phyloP scores from a whole-genome alignment of 2,888 invertebrate genomes.

The Spodoptera picta region DNA sequence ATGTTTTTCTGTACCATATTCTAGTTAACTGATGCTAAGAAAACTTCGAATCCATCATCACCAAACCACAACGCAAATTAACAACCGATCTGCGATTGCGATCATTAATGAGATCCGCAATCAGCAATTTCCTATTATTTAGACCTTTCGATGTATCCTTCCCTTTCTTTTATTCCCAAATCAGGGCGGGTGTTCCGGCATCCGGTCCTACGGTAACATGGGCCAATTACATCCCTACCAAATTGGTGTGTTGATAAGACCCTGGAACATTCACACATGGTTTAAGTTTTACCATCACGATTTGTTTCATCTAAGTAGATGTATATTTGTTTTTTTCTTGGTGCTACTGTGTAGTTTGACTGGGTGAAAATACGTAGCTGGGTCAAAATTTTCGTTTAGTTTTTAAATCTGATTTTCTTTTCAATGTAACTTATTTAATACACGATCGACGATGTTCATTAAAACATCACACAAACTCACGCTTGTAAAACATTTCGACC shows the following conservation, averaged over 20 bases:
- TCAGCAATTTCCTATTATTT: conserved; percentile 27
- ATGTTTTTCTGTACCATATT: too few species aligned
- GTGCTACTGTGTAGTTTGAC: not conserved
- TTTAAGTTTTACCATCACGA: conserved; percentile 1
- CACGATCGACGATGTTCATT: too few species aligned
- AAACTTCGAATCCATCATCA: not conserved
- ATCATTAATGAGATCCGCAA: conserved; percentile 5
- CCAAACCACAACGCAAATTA: not conserved
- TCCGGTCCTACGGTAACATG: conserved; percentile 20
- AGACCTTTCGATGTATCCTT: conserved; percentile 17
- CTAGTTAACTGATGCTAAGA: too few species aligned
- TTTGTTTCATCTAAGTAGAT: not conserved
- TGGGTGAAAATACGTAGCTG: too few species aligned
- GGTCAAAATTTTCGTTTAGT: too few species aligned
- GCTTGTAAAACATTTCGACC: not conserved
- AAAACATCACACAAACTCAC: too few species aligned
- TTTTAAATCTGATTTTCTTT: too few species aligned
- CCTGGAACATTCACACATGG: conserved; percentile 10
- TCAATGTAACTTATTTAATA: too few species aligned
- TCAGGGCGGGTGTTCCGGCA: conserved; percentile 16
- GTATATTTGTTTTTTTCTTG: too few species aligned
- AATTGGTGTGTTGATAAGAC: conserved; percentile 32
- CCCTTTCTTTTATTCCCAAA: conserved; percentile 28
- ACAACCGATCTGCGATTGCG: conserved; percentile 6
- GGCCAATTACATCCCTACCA: conserved; percentile 22